phyloP scores from a whole-genome alignment of 2,888 invertebrate species.

The Rotaria socialis region DNA sequence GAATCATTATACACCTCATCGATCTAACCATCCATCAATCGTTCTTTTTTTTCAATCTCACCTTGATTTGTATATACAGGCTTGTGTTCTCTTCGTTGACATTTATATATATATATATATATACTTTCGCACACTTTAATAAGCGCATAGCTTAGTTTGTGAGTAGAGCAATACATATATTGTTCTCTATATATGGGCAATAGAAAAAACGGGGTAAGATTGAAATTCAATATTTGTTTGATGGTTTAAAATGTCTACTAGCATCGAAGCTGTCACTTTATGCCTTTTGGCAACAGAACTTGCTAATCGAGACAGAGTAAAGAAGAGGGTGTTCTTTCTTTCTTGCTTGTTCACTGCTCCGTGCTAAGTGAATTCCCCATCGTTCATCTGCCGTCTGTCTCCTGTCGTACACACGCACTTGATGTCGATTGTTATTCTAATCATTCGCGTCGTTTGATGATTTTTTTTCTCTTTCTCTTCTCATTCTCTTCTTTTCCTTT shows the following conservation, averaged over 20 bases:
- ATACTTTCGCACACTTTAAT: not conserved
- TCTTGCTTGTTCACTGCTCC: not conserved
- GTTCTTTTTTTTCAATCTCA: slow-evolving; percentile 10
- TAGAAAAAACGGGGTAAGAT: not conserved
- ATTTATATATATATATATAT: not conserved
- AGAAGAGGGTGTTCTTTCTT: slow-evolving; percentile 29
- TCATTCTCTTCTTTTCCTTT: not conserved
- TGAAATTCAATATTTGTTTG: slow-evolving; percentile 26
- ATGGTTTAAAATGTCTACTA: slow-evolving; percentile 16
- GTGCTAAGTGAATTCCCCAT: slow-evolving; percentile 22
- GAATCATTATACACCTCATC: slow-evolving; percentile 8
- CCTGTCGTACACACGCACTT: slow-evolving; percentile 26
- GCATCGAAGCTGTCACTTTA: slow-evolving; percentile 7
- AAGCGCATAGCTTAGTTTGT: not conserved
- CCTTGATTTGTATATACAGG: not conserved
- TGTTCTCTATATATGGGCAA: not conserved
- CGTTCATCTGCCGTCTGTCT: slow-evolving; percentile 29
- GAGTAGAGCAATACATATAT: not conserved
- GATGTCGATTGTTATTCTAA: slow-evolving; percentile 32
- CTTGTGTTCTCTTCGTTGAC: not conserved
- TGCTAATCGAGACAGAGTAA: not conserved
- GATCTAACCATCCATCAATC: not conserved
- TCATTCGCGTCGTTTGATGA: slow-evolving; percentile 29
- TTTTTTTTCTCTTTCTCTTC: not conserved
- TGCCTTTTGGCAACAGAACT: slow-evolving; percentile 25